Conservation (phyloP, 2,888 invertebrate species). For the Polia nebulosa region DNA sequence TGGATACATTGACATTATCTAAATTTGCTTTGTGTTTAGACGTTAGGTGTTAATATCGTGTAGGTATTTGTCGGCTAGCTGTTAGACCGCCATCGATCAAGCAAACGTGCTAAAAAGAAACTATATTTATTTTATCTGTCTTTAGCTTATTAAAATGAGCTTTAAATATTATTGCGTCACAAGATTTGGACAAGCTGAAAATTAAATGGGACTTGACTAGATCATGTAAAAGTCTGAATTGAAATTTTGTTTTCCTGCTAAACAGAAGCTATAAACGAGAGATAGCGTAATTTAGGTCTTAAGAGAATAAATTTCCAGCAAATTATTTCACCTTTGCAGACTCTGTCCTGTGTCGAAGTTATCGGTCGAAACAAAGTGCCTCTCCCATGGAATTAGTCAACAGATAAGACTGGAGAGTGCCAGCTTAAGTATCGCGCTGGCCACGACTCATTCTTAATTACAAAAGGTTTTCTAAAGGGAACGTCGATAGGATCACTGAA, state of each 20-base stretch:
- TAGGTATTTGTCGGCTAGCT: constrained; percentile 53
- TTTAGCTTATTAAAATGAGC: constrained; percentile 30
- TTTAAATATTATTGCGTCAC: neutral
- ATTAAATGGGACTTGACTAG: neutral
- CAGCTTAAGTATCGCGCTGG: constrained; percentile 47
- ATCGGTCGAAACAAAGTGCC: constrained; percentile 50
- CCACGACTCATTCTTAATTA: constrained; percentile 61
- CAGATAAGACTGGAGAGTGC: constrained; percentile 53
- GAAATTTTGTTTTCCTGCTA: neutral
- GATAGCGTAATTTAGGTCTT: neutral
- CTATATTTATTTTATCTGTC: constrained; percentile 29
- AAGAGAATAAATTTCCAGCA: constrained; percentile 23
- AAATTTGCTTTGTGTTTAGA: constrained; percentile 59
- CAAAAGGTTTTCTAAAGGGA: constrained; percentile 54
- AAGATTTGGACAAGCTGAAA: neutral
- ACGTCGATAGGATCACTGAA: constrained; percentile 47
- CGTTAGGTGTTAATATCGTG: constrained; percentile 57
- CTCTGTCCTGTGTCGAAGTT: constrained; percentile 27
- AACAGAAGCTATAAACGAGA: neutral
- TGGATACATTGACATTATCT: constrained; percentile 52
- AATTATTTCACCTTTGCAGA: constrained; percentile 18
- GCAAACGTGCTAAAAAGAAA: constrained; percentile 37
- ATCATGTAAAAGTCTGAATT: neutral
- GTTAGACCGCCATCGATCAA: constrained; percentile 46
- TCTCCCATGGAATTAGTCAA: constrained; percentile 52